Base-by-base conservation (phyloP, 2,797 vertebrate genomes). In the Onychomys leucogaster region DNA sequence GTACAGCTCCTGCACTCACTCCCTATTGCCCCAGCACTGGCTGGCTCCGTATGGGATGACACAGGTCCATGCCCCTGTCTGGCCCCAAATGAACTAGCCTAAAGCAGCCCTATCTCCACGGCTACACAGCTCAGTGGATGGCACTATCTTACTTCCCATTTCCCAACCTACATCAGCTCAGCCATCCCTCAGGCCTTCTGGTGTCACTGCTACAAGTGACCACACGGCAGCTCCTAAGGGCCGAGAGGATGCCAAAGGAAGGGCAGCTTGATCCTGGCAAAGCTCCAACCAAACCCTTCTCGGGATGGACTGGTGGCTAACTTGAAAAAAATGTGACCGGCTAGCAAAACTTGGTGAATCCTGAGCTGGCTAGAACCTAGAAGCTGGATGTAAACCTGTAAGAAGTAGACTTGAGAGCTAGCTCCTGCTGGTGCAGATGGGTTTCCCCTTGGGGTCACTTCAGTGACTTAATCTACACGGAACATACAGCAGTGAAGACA, bases 381-480 rank as follows among this genome's bases (percentile, higher is more conserved):
- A 95, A 87, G 63, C 16, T 65, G 23, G 32, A 32, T 52, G 32
- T 49, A 76, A 32, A 55, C 77, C 8, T 83, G 19, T 55, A 59
- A 73, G 85, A 93, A 85, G 27, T 12, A 63, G 16, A 89, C 78
- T 46, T 82, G n/a, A 94, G 57, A 96, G 78, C 34, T 67, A 65
- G 17, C 32, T 80, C n/a, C 55, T 75, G 27, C 23, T 29, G 25
- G 11, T 76, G 73, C 76, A 7, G 73, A 75, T 34, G 49, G 32
- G 32, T 67, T 67, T 85, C 84, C 59, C 12, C 61, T 83, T 86
- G 78, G 49, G 11, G 17, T 89, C 10, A 37, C 92, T 83, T 87
- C 49, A 75, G 65, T 67, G 90, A 84, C 12, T 67, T 87, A 78
- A 61, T 67, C 6, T 55, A 13, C 59, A 78, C 37, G 13, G 41